These are phyloP conservation scores for Coronaproctus castanopsis DNA, from an alignment of 2,888 invertebrate species.

Conservation along the genomic window DNA sequence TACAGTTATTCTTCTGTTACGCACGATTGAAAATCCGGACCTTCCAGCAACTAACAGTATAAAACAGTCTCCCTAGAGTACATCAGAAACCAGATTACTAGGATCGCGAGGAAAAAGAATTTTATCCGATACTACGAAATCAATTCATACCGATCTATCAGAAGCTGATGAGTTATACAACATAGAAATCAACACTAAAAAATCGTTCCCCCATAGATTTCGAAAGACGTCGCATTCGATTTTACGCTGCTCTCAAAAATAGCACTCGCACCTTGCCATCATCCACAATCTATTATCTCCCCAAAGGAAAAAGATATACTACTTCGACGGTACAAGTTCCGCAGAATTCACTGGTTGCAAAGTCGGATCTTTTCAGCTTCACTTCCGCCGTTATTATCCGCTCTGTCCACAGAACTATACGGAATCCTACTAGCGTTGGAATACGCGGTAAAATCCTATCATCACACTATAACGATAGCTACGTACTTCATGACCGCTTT, in stretches of 20 bases:
- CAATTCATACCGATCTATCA: background rate
- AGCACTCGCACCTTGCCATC: background rate
- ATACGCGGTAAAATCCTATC: background rate
- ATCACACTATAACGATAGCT: no score
- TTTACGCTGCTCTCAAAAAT: background rate
- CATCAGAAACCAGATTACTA: background rate
- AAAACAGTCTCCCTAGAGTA: background rate
- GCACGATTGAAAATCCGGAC: background rate
- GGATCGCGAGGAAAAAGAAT: background rate
- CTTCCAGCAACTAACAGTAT: background rate
- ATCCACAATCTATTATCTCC: background rate
- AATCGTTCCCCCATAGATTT: background rate
- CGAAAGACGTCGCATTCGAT: background rate
- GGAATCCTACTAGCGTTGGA: background rate
- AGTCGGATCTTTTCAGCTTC: background rate
- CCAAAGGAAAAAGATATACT: background rate
- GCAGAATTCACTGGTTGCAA: background rate
- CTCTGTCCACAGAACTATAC: background rate
- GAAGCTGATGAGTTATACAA: background rate
- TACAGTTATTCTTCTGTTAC: background rate
- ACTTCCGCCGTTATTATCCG: background rate
- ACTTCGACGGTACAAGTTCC: background rate
- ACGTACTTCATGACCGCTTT: background rate
- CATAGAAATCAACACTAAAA: background rate
- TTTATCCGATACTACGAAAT: background rate